phyloP scores from a whole-genome alignment of 2,113 vertebrate species.

The Leiothrix lutea region DNA sequence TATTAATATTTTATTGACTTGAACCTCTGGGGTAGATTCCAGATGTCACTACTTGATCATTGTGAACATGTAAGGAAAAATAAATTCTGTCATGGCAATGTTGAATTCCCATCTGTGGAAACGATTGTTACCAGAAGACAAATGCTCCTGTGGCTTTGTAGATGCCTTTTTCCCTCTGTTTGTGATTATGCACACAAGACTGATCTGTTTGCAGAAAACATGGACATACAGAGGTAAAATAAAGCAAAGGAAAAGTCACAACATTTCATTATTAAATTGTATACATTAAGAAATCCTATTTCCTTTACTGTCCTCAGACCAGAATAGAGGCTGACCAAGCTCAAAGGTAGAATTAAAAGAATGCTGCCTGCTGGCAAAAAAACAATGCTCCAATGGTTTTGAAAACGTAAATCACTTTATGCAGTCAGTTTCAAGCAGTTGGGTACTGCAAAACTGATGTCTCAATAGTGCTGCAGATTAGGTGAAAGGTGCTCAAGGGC shows the following conservation, averaged over 20 bases:
- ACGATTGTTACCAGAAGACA: background rate
- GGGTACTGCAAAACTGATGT: background rate
- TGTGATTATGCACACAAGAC: background rate
- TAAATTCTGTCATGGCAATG: background rate
- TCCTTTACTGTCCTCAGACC: background rate
- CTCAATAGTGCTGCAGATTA: background rate
- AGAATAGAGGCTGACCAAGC: background rate
- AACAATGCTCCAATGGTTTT: background rate
- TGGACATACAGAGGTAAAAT: background rate
- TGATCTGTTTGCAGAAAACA: background rate
- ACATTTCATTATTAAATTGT: background rate
- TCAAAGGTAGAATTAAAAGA: background rate
- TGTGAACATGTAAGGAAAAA: background rate
- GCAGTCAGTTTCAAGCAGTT: background rate
- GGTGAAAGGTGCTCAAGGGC: background rate
- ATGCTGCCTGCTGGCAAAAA: background rate
- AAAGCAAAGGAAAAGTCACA: background rate
- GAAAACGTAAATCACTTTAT: background rate
- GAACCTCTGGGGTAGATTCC: conserved; percentile 38
- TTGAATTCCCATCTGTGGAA: background rate
- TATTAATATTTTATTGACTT: conserved; percentile 57
- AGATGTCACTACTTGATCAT: conserved; percentile 43
- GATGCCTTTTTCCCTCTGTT: background rate
- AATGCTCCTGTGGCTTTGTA: background rate
- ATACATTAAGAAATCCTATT: background rate